Evolutionary conservation across 2,797 vertebrate genomes (phyloP).

Genomic region (Periparus ater): DNA sequence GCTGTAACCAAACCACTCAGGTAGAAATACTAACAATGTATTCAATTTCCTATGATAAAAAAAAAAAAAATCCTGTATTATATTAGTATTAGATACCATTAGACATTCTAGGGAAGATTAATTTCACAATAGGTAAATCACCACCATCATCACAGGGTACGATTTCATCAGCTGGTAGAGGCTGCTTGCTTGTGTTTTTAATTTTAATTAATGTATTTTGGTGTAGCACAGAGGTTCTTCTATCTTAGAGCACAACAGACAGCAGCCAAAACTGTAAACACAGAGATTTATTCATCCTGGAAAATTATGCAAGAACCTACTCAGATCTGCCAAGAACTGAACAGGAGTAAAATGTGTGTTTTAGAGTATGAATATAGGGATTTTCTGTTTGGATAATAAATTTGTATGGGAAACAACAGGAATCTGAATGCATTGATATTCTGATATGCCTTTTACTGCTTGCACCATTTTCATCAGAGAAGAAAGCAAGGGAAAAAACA

Average conservation of each 20-base stretch:
- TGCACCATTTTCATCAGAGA: neutral
- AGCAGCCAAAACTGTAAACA: slow-evolving; percentile 20
- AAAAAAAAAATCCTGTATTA: neutral
- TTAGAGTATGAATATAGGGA: slow-evolving; percentile 8
- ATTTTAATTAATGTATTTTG: neutral
- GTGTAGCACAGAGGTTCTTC: neutral
- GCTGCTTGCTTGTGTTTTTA: neutral
- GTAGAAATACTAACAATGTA: neutral
- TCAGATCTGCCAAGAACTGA: slow-evolving; percentile 38
- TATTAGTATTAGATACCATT: neutral
- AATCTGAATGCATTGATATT: neutral
- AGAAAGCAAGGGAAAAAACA: neutral
- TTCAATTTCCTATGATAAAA: neutral
- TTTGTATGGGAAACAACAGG: neutral
- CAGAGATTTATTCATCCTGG: slow-evolving; percentile 6
- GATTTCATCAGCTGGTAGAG: neutral
- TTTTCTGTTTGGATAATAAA: slow-evolving; percentile 23
- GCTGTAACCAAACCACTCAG: neutral
- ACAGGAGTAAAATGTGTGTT: neutral
- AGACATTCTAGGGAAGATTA: neutral
- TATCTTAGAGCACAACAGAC: slow-evolving; percentile 5
- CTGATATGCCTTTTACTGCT: neutral
- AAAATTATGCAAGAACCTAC: slow-evolving; percentile 32
- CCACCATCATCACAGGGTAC: neutral
- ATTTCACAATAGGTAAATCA: slow-evolving; percentile 12